Percentiles rank a stretch among this genome's conserved stretches.
phyloP scores from a whole-genome alignment of 2,888 invertebrate genomes.

The Aleiodes alternator region DNA sequence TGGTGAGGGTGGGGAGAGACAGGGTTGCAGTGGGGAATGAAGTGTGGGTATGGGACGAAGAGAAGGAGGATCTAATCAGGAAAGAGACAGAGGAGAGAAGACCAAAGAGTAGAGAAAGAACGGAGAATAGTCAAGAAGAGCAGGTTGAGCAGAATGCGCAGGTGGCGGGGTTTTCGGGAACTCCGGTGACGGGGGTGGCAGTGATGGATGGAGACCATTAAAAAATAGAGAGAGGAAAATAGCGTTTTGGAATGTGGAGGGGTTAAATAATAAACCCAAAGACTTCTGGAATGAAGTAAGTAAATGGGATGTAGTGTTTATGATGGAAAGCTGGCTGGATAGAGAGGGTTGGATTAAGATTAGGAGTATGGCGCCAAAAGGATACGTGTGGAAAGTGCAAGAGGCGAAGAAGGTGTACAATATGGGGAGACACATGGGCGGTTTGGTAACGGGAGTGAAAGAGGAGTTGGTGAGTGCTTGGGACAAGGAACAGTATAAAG shows the following conservation, averaged over 20 bases:
- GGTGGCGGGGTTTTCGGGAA: too few species aligned
- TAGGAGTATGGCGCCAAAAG: conserved; percentile 3
- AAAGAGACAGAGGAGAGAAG: background rate
- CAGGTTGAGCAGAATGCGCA: too few species aligned
- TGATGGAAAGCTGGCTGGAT: background rate
- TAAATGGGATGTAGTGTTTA: conserved; percentile 22
- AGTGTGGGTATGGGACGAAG: conserved; percentile 13
- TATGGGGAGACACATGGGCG: conserved; percentile 5
- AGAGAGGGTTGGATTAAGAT: conserved; percentile 1
- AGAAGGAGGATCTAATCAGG: background rate
- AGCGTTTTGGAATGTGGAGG: conserved; percentile 34
- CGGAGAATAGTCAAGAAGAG: background rate
- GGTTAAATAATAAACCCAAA: conserved; percentile 12
- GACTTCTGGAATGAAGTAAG: background rate
- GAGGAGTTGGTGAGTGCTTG: background rate
- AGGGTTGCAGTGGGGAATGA: conserved; percentile 11
- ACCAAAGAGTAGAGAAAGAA: conserved; percentile 14
- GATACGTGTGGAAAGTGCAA: conserved; percentile 3
- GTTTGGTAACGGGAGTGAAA: conserved; percentile 17
- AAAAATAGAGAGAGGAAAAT: conserved; percentile 30
- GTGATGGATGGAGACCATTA: conserved; percentile 29
- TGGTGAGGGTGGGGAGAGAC: background rate
- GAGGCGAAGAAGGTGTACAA: background rate
- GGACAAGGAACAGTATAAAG: background rate
- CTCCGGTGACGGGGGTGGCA: conserved; percentile 22